These are phyloP conservation scores for Agelastica alni DNA, from an alignment of 2,888 invertebrate species.

Conservation along the genomic window DNA sequence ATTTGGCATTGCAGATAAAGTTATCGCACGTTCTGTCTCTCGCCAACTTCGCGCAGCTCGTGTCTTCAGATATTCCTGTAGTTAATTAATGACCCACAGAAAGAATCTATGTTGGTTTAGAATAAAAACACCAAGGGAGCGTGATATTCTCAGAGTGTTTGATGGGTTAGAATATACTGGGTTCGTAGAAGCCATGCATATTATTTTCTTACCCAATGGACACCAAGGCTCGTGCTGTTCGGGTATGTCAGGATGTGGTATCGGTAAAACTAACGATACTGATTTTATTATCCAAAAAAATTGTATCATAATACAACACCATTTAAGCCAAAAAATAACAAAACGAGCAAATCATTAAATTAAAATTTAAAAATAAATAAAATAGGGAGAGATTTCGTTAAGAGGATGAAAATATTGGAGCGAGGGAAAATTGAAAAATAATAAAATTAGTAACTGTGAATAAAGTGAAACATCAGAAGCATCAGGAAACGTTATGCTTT, in stretches of 20 bases:
- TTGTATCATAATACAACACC: not conserved
- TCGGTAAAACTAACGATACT: conserved; percentile 78
- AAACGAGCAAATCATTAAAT: conserved; percentile 21
- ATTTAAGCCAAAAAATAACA: conserved; percentile 10
- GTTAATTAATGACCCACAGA: too few relatives aligned
- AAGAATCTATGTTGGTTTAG: too few relatives aligned
- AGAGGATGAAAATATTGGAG: too few relatives aligned
- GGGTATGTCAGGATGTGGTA: conserved; percentile 84
- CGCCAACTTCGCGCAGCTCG: too few relatives aligned
- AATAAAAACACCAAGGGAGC: too few relatives aligned
- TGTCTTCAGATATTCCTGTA: too few relatives aligned
- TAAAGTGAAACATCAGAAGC: conserved; percentile 6
- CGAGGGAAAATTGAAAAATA: conserved; percentile 14
- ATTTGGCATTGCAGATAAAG: too few relatives aligned
- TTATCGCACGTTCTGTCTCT: too few relatives aligned
- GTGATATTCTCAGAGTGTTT: too few relatives aligned
- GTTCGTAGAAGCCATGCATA: conserved; percentile 33
- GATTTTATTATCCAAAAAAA: conserved; percentile 13
- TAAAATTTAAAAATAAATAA: conserved; percentile 5
- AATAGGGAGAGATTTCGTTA: conserved; percentile 3
- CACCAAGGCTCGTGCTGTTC: conserved; percentile 91
- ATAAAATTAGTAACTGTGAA: conserved; percentile 28
- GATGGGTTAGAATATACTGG: conserved; percentile 1
- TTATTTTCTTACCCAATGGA: conserved; percentile 73
- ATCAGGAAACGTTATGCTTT: conserved; percentile 3